Conservation (phyloP, 2,797 vertebrate species). For the Falco cherrug region DNA sequence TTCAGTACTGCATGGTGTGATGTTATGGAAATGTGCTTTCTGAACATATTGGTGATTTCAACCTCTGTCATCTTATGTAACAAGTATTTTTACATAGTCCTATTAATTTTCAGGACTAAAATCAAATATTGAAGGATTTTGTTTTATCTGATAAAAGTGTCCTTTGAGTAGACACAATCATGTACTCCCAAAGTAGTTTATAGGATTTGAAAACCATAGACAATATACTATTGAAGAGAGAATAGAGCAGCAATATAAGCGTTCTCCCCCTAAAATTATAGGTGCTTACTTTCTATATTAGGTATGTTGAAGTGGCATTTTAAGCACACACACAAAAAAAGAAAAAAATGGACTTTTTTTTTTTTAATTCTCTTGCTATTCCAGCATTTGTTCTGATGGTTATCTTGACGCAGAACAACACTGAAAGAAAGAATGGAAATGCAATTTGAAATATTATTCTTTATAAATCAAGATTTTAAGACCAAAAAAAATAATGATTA, state of each 20-base stretch:
- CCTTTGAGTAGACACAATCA: background rate
- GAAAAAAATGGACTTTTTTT: too few species aligned
- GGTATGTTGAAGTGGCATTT: background rate
- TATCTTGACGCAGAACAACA: background rate
- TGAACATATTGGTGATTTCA: background rate
- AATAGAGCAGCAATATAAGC: background rate
- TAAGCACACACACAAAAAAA: background rate
- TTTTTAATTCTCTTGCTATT: background rate
- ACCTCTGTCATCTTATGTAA: background rate
- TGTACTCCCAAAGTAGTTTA: background rate
- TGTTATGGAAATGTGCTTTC: background rate
- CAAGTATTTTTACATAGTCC: background rate
- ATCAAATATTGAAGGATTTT: background rate
- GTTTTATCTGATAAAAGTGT: background rate
- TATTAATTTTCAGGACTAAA: background rate
- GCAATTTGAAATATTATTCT: background rate
- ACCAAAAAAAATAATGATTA: background rate
- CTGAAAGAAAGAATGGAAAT: background rate
- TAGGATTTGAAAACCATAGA: background rate
- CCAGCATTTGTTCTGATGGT: background rate
- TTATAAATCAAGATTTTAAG: background rate
- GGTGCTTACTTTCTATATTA: background rate
- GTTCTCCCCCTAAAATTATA: background rate
- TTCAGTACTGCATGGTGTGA: background rate
- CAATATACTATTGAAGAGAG: background rate